These are phyloP conservation scores for Rosalia funebris DNA, from an alignment of 2,888 invertebrate species.

Conservation along the genomic window DNA sequence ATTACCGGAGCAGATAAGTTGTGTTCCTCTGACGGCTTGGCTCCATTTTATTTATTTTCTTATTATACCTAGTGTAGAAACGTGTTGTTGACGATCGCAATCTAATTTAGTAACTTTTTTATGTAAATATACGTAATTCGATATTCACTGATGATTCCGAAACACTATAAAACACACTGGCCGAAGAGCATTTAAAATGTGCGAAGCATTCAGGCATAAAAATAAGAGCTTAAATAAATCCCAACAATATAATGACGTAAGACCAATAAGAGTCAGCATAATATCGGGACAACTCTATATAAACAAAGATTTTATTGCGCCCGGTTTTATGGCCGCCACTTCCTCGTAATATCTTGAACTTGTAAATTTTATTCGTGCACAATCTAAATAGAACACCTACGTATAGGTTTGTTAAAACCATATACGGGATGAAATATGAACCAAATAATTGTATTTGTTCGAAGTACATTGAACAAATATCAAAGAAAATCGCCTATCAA, in stretches of 20 bases:
- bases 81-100: too few relatives aligned
- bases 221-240: conserved; percentile 9
- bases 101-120: too few relatives aligned
- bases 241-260: conserved; percentile 12
- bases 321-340: conserved; percentile 3
- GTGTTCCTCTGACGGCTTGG: too few relatives aligned
- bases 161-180: conserved; percentile 1
- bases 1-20: too few relatives aligned
- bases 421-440: not conserved
- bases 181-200: conserved; percentile 4
- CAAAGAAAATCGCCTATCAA: too few relatives aligned
- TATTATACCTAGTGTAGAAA: too few relatives aligned
- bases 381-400: conserved; percentile 16
- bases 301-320: conserved; percentile 16
- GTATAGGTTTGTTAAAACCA: not conserved
- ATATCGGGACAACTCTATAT: conserved; percentile 10
- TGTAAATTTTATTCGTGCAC: conserved; percentile 14
- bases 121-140: too few relatives aligned
- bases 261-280: conserved; percentile 1
- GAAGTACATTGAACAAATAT: too few relatives aligned
- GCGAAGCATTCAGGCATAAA: conserved; percentile 2
- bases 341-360: conserved; percentile 19
- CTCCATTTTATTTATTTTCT: too few relatives aligned
- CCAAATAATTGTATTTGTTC: too few relatives aligned
- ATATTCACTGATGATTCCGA: not conserved